These are phyloP conservation scores for Grallaria varia DNA, from an alignment of 2,113 vertebrate species.

Conservation along the genomic window DNA sequence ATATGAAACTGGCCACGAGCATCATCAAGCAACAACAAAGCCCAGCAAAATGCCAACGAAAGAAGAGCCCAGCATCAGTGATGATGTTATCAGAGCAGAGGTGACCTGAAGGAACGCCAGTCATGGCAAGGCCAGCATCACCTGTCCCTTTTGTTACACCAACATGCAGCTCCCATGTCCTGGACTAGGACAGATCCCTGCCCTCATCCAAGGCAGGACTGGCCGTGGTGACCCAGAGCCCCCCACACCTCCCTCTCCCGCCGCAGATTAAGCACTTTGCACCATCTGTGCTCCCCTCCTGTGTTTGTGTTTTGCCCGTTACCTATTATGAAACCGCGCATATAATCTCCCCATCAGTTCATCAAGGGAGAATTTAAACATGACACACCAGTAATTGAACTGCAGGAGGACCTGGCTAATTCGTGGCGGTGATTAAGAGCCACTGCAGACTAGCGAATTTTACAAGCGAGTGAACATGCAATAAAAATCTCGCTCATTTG, in stretches of 20 bases:
- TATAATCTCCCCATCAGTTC: neutral
- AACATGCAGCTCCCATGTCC: rapidly evolving
- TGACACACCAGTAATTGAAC: slow-evolving; percentile 56
- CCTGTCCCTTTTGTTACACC: rapidly evolving
- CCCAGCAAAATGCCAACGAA: neutral
- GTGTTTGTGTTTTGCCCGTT: neutral
- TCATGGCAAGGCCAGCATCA: rapidly evolving
- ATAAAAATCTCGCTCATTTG: slow-evolving; percentile 36
- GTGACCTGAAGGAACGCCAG: rapidly evolving
- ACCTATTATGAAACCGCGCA: neutral
- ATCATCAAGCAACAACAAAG: neutral
- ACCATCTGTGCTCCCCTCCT: neutral
- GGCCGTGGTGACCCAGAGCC: neutral
- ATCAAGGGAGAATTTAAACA: slow-evolving; percentile 47
- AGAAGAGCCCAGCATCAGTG: neutral
- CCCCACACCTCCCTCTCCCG: neutral
- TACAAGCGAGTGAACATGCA: slow-evolving; percentile 35
- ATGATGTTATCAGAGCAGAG: rapidly evolving
- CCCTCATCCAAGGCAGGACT: neutral
- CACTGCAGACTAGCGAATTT: slow-evolving; percentile 47
- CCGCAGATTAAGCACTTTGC: neutral
- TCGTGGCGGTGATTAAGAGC: slow-evolving; percentile 25
- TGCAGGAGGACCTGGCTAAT: slow-evolving; percentile 57
- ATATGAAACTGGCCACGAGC: rapidly evolving
- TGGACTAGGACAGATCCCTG: neutral